A percentile compares a stretch with the other conserved stretches of the same genome.
These are phyloP conservation scores for Oostethus manadensis DNA, from an alignment of 2,113 vertebrate genomes.

Conservation along the genomic window DNA sequence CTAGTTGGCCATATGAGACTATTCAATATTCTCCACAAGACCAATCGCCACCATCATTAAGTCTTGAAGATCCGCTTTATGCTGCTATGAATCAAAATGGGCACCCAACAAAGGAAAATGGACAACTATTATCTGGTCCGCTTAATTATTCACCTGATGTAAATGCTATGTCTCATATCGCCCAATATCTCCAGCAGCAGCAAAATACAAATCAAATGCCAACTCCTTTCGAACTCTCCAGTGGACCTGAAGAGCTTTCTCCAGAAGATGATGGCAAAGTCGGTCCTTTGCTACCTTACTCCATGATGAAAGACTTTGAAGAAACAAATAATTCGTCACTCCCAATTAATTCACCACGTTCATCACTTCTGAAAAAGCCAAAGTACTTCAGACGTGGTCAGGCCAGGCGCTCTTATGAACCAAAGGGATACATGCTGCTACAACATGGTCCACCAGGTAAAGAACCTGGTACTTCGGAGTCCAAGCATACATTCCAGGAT, in stretches of 20 bases:
- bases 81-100: background rate
- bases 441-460: conserved; percentile 37
- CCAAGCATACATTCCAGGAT: background rate
- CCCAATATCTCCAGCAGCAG: background rate
- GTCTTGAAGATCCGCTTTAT: background rate
- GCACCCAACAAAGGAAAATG: background rate
- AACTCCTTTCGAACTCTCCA: background rate
- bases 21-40: background rate
- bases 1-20: too few species aligned
- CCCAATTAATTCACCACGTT: background rate
- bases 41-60: background rate
- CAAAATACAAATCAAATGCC: background rate
- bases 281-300: conserved; percentile 4
- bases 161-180: background rate
- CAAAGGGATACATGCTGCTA: conserved; percentile 30
- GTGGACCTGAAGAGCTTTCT: background rate
- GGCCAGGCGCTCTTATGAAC: background rate
- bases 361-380: background rate
- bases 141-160: background rate
- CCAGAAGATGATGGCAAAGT: background rate
- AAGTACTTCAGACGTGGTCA: conserved; percentile 3
- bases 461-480: background rate
- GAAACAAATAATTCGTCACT: background rate
- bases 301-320: conserved; percentile 29
- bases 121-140: background rate